Evolutionary conservation across 1,140 invertebrate genomes (phyloP).

Genomic region (Drosophila rufa): DNA sequence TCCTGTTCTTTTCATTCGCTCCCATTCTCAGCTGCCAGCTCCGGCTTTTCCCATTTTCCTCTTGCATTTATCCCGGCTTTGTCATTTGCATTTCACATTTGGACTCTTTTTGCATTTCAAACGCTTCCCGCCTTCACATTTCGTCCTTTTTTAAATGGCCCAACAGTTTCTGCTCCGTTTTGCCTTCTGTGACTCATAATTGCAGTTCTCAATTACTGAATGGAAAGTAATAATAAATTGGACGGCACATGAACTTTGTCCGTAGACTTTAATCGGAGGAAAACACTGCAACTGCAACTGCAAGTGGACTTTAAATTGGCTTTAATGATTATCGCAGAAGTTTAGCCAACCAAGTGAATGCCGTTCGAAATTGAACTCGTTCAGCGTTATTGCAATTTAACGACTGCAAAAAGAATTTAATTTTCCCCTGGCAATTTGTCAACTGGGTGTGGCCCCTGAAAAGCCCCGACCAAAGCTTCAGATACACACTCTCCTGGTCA

Average conservation of each 20-base stretch:
- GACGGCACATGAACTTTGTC: slow-evolving; percentile 7
- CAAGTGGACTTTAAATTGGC: slow-evolving; percentile 3
- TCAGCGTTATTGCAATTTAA: slow-evolving; percentile 46
- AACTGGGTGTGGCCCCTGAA: slow-evolving; percentile 62
- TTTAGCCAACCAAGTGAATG: slow-evolving; percentile 5
- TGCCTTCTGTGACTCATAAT: slow-evolving; percentile 64
- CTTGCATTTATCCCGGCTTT: slow-evolving; percentile 46
- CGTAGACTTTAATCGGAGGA: slow-evolving; percentile 20
- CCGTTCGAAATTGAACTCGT: slow-evolving; percentile 8
- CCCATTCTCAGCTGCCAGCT: slow-evolving; percentile 11
- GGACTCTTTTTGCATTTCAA: slow-evolving; percentile 60
- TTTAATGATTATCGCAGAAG: slow-evolving; percentile 12
- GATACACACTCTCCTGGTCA: slow-evolving; percentile 16
- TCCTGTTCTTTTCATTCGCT: slow-evolving; percentile 36
- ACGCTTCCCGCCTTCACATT: slow-evolving; percentile 58
- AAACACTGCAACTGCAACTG: background rate
- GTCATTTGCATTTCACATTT: slow-evolving; percentile 78
- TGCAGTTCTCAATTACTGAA: slow-evolving; percentile 51
- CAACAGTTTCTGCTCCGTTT: slow-evolving; percentile 56
- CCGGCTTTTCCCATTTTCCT: slow-evolving; percentile 2
- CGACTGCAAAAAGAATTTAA: slow-evolving; percentile 44
- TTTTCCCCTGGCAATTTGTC: slow-evolving; percentile 73
- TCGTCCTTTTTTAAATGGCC: slow-evolving; percentile 51
- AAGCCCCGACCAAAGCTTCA: slow-evolving; percentile 18
- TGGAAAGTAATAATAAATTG: slow-evolving; percentile 46